These are phyloP conservation scores for Toxotes jaculatrix DNA, from an alignment of 2,113 vertebrate genomes.

Conservation along the genomic window DNA sequence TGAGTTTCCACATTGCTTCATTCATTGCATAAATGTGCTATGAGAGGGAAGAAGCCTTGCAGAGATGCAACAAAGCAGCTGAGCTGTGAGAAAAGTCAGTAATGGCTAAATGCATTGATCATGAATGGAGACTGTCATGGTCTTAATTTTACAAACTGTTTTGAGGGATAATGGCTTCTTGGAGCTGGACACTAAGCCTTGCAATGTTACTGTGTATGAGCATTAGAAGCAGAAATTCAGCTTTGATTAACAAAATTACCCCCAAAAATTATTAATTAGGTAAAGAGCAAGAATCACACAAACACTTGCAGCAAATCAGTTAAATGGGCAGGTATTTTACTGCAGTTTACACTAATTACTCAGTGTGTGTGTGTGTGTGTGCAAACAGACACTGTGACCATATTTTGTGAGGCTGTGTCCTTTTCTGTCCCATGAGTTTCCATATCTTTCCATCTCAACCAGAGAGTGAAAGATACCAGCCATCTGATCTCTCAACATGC, in stretches of 20 bases:
- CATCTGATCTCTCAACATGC: conserved; percentile 53
- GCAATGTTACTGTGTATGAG: neutral
- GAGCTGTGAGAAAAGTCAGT: neutral
- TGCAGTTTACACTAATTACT: neutral
- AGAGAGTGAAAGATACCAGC: conserved; percentile 18
- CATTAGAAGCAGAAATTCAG: neutral
- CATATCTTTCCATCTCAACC: neutral
- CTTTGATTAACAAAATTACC: too few relatives aligned
- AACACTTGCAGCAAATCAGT: neutral
- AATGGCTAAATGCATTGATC: neutral
- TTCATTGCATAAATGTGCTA: neutral
- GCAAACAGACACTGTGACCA: neutral
- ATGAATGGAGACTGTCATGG: too few relatives aligned
- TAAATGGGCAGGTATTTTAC: neutral
- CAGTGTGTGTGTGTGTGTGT: neutral
- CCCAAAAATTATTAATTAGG: too few relatives aligned
- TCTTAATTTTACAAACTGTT: neutral
- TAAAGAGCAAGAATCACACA: too few relatives aligned
- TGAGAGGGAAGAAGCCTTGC: neutral
- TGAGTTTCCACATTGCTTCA: neutral
- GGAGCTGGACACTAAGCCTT: neutral
- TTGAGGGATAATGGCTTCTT: neutral
- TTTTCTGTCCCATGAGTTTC: neutral
- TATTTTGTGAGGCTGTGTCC: neutral
- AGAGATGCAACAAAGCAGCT: too few relatives aligned